Base-by-base conservation (phyloP, 1,140 invertebrate genomes). In the Solenopsis fugax region DNA sequence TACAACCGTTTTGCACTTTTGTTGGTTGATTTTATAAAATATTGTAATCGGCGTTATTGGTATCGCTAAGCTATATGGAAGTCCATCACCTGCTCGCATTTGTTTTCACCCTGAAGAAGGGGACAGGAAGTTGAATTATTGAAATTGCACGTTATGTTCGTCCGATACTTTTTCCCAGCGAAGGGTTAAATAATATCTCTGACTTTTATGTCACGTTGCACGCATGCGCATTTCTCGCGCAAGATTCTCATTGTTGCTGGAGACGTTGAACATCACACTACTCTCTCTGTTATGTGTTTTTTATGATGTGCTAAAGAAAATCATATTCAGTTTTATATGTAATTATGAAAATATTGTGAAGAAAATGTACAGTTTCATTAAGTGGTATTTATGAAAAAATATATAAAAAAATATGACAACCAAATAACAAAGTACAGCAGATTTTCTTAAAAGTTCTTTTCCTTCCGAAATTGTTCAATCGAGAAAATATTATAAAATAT, bases 81-180 rank as follows among this genome's bases (percentile, higher is more conserved):
- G 24, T 13, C 18, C 3, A 58, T 60, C 2, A 18, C 6, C 24
- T 3, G 6, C 41, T 69, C n/a, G 9, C 16, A 2, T n/a, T n/a
- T n/a, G n/a, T n/a, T n/a, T n/a, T n/a, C n/a, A n/a, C n/a, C n/a
- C 34, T 5, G 29, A 41, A 41, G 21, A 4, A 21, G n/a, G 41
- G 13, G 48, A 41, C 34, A 56, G 34, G 5, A 69, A 81, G 62
- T 67, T 24, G 4, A 81, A 81, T 56, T 69, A 56, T 56, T 21
- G 9, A 80, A 81, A 81, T 67, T 56, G 9, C n/a, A 81, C 13
- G 21, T 69, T 54, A 41, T n/a, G 16, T 54, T 69, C 34, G 2
- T n/a, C 34, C 4, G 48, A 45, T 69, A 37, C 4, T 18, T 69
- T 69, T 56, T 21, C 48, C 50, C 67, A 13, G 10, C 18, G 7